phyloP scores from a whole-genome alignment of 2,888 invertebrate genomes.

The Trachelus stipa region DNA sequence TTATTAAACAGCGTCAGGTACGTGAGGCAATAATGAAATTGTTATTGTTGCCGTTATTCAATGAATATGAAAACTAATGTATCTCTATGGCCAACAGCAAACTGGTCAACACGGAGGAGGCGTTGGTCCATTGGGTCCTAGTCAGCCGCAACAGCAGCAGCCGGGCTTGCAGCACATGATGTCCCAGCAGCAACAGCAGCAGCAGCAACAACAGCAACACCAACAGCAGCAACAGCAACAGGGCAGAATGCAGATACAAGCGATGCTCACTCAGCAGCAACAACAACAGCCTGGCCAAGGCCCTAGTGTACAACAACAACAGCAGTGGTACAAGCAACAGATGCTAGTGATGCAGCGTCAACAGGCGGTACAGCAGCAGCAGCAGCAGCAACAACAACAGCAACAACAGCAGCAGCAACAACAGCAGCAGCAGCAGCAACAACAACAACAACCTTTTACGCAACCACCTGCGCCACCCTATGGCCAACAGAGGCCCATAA shows the following conservation, averaged over 20 bases:
- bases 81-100: constrained; percentile 42
- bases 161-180: constrained; percentile 65
- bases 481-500: constrained; percentile 70
- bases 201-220: constrained; percentile 70
- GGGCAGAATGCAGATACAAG: constrained; percentile 67
- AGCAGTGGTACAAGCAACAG: constrained; percentile 46
- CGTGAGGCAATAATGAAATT: background rate
- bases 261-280: constrained; percentile 63
- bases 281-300: constrained; percentile 56
- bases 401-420: constrained; percentile 64
- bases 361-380: constrained; percentile 58
- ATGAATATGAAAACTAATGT: background rate
- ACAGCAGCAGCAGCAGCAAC: constrained; percentile 62
- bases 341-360: constrained; percentile 51
- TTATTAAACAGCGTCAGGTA: constrained; percentile 88
- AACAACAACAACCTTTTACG: constrained; percentile 70
- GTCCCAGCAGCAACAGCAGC: constrained; percentile 69
- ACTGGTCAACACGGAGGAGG: constrained; percentile 58
- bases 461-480: constrained; percentile 73
- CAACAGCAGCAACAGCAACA: constrained; percentile 73
- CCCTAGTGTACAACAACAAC: constrained; percentile 29
- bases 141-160: constrained; percentile 64
- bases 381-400: constrained; percentile 60
- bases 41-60: background rate
- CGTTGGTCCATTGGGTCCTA: constrained; percentile 57